Evolutionary conservation across 53 echinoderm and acorn worm species (phyloP).

Genomic region (Henricia sp.): DNA sequence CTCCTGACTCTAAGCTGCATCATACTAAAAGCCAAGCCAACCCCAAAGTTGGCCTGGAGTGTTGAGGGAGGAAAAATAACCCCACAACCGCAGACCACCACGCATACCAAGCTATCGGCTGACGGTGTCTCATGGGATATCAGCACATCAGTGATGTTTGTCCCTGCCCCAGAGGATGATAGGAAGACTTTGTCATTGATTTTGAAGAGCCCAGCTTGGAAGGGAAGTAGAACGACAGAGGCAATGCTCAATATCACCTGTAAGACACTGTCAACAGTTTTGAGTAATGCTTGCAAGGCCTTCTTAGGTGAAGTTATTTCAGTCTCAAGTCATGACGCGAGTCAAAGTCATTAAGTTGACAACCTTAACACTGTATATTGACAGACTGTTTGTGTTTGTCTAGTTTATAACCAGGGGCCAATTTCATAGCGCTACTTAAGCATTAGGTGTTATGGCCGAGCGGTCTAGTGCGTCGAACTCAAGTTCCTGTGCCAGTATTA

Average conservation of each 20-base stretch:
- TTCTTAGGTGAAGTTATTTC: no score
- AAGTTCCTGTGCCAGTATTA: no score
- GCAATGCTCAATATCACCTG: slow-evolving; percentile 38
- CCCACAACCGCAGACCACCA: not conserved
- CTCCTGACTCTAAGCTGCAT: slow-evolving; percentile 19
- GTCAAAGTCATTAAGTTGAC: no score
- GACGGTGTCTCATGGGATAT: slow-evolving; percentile 19
- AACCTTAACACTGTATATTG: no score
- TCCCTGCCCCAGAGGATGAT: slow-evolving; percentile 16
- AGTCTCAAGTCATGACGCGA: no score
- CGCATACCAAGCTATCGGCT: slow-evolving; percentile 7
- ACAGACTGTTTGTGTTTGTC: no score
- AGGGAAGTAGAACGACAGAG: not conserved
- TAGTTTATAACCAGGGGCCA: no score
- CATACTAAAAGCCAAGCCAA: slow-evolving; percentile 22
- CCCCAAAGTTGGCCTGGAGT: slow-evolving; percentile 37
- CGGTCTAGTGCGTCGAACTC: no score
- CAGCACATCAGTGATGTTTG: slow-evolving; percentile 30
- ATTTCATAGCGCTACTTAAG: no score
- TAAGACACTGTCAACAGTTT: no score
- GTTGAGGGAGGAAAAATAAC: not conserved
- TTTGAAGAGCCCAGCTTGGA: slow-evolving; percentile 33
- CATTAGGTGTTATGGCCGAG: no score
- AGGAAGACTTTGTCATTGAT: slow-evolving; percentile 6
- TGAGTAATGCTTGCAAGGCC: no score